Base-by-base conservation (phyloP, 2,888 invertebrate genomes). In the Aphelenchoides bicaudatus region DNA sequence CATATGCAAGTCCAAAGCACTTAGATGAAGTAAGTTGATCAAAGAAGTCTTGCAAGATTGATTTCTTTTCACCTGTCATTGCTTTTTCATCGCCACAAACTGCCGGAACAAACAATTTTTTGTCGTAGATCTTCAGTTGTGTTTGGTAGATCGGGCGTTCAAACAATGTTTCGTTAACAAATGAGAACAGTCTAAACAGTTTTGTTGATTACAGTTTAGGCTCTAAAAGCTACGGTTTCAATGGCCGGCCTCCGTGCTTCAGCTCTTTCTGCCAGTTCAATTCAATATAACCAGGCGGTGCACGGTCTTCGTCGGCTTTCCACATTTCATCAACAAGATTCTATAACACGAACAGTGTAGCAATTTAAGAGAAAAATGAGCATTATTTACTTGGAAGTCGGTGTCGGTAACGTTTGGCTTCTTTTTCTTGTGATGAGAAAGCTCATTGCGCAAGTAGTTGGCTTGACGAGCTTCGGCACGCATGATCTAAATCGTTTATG, bases 251-350 rank as follows among this genome's bases (percentile, higher is more conserved):
- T 6, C 39, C 56, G 56, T 63, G 65, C 34, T 59, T 63, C 30
- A 58, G 61, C 19, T 69, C 64, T 16, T 73, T 54, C 43, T 73
- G 73, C 73, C 73, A 75, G 62, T 75, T 65, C 59, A 75, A 62
- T 5, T 56, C 61, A 46, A 71, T 63, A 49, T 70, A 70, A 6
- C 59, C 29, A 1, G 62, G 28, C 8, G 52, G 29, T n/a, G 73
- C 68, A 34, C 68, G 57, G 53, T 74, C 74, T n/a, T 61, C 64
- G 58, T 76, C 75, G 21, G 60, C 69, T 5, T 49, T 62, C 57
- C 71, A 65, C 71, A 75, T 73, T 19, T 62, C 55, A 52, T 68
- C 67, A 25, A 76, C 69, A 21, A 73, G 59, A 25, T 63, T 56
- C 56, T 71, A 68, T 23, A 70, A 46, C 28, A 23, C 25, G 29